Conservation (phyloP, 2,113 vertebrate species). For the Dicerorhinus sumatrensis region DNA sequence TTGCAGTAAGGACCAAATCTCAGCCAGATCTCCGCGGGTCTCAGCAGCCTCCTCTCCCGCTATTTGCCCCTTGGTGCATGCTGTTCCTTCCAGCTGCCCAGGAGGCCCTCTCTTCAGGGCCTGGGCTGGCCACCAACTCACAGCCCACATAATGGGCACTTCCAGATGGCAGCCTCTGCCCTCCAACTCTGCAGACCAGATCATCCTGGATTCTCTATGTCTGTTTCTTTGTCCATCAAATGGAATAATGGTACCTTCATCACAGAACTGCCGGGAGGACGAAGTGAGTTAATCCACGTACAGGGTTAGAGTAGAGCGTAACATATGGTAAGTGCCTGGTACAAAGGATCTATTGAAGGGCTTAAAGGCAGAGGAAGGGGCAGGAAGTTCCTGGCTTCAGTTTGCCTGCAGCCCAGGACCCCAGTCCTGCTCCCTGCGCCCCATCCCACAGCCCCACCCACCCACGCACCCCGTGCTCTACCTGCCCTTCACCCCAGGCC, state of each 20-base stretch:
- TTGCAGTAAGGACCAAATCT: not conserved
- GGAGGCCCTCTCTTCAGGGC: not conserved
- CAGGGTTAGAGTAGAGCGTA: not conserved
- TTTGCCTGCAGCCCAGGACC: not conserved
- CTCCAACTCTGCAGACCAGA: not conserved
- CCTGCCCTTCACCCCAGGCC: not conserved
- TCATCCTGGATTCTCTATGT: not conserved
- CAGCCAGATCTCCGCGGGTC: not conserved
- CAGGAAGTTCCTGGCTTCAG: not conserved
- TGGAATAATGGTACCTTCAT: not conserved
- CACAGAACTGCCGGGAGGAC: not conserved
- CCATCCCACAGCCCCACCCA: not conserved
- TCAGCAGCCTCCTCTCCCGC: not conserved
- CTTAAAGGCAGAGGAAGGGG: not conserved
- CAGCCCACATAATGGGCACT: not conserved
- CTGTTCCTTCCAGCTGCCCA: not conserved
- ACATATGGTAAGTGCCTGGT: not conserved
- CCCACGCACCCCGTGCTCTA: not conserved
- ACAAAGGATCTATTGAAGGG: not conserved
- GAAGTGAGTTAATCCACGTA: accelerated
- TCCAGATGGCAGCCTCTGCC: not conserved
- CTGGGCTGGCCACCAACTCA: not conserved
- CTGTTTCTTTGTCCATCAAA: not conserved
- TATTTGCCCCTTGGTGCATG: not conserved
- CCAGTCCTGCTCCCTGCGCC: not conserved